Evolutionary conservation across 2,113 vertebrate genomes (phyloP), one percentile per base, ranked within the genome.

Genomic region (Serinus canaria): DNA sequence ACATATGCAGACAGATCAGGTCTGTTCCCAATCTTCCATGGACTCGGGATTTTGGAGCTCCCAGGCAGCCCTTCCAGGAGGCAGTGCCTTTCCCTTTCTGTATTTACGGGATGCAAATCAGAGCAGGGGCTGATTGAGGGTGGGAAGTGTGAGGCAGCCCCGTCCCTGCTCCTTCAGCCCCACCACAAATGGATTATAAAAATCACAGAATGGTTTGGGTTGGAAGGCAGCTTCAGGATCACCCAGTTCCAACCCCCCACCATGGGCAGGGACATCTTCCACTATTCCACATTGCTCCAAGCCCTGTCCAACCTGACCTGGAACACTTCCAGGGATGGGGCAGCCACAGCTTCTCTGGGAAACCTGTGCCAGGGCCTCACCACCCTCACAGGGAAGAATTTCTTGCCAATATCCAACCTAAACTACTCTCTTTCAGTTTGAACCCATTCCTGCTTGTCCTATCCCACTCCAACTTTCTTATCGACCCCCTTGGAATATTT

Each of bases 271-370:
- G 47, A 62, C 30, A 27, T 4, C 9, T 69, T 2, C 35, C 72
- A 56, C 18, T 10, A 11, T 9, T 7, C 47, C 79, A 63, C 25
- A 17, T 0, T 43, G 41, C 4, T 77, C 43, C 49, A 83, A 69
- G 24, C 30, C 10, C 12, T 0, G 0, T 41, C 70, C 70, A 69
- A 0, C 5, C 30, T 35, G 41, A 25, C 15, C 43, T 43, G 0
- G 41, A 0, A 28, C 18, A 28, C 1, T 56, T 28, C 18, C 56
- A 63, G 27, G 43, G 22, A 49, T 63, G 25, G 18, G 7, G 22
- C 31, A 90, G 49, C 18, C 49, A 37, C 31, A 56, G 35, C 18
- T 83, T 50, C 64, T 27, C 35, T 21, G 23, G 47, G 16, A 0
- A 63, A 0, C 4, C 41, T 22, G 0, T 33, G 6, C 49, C 79